A percentile compares a stretch with the other conserved stretches of the same genome.
Evolutionary conservation across 2,113 vertebrate genomes (phyloP).

Genomic region (Centropristis striata): DNA sequence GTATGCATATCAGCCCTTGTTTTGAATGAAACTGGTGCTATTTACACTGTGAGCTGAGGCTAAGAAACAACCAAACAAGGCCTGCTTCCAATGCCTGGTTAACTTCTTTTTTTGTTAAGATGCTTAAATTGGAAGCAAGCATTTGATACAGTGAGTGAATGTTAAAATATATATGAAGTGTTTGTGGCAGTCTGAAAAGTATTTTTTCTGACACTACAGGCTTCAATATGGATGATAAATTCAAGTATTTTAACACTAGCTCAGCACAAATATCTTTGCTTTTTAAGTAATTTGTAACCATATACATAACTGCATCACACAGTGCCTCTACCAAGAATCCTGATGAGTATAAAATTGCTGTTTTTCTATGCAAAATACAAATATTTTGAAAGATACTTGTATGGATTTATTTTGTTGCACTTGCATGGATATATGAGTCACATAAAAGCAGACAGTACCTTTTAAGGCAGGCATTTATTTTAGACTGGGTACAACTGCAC

Average conservation of each 20-base stretch:
- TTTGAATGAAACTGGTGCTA: slow-evolving; percentile 56
- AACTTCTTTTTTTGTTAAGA: not conserved
- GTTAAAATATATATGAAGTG: not conserved
- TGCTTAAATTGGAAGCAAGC: not conserved
- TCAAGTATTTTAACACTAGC: not conserved
- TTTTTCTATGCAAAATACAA: slow-evolving; percentile 69
- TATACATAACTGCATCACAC: slow-evolving; percentile 34
- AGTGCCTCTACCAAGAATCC: slow-evolving; percentile 62
- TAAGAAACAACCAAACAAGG: not conserved
- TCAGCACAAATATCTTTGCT: not conserved
- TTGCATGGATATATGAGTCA: slow-evolving; percentile 22
- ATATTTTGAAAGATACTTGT: slow-evolving; percentile 64
- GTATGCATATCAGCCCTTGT: slow-evolving; percentile 38
- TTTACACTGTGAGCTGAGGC: slow-evolving; percentile 21
- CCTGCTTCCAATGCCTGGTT: not conserved
- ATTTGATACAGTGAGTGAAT: not conserved
- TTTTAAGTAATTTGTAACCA: not conserved
- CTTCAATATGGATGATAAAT: not conserved
- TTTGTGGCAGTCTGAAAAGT: not conserved
- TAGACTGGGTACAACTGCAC: slow-evolving; percentile 85
- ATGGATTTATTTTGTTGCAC: slow-evolving; percentile 11
- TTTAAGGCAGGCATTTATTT: slow-evolving; percentile 94
- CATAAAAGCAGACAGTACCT: slow-evolving; percentile 62
- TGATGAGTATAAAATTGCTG: not conserved
- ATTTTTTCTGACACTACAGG: not conserved